Base-by-base conservation (phyloP, 2,888 invertebrate genomes). In the Diaprepes abbreviatus region DNA sequence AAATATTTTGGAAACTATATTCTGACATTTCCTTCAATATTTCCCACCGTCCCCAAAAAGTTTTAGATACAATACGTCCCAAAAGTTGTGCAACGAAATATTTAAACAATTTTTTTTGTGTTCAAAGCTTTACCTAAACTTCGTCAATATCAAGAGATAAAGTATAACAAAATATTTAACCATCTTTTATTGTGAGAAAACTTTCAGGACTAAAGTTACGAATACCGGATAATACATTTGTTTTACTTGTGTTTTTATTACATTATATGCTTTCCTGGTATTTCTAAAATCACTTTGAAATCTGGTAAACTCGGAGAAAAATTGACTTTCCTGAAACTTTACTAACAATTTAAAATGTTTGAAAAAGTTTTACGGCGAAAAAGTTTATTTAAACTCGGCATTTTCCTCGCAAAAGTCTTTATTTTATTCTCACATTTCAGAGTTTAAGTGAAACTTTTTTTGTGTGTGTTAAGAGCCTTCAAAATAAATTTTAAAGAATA, bases 261-360 rank as follows among this genome's bases (percentile, higher is more conserved):
- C n/a, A 0, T 21, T 21, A 43, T n/a, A 19, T 4, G 4, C 43
- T 21, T 43, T n/a, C 17, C 14, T 43, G 10, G 19, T 40, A 19
- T 43, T 21, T 21, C 10, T 19, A 43, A 43, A 43, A 43, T 43
- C 19, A 43, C 43, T 43, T 21, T 21, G 5, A 40, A 43, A 21
- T 43, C 43, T 21, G n/a, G 19, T 7, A 9, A 43, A 43, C 21
- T 21, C 21, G 17, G 1, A 43, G 19, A 43, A 43, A 21, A 43
- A 21, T 43, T n/a, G 43, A 19, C 10, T 43, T 43, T 3, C 19
- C 14, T 43, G n/a, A 43, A 43, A 43, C 43, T 43, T 43, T 21
- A 21, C n/a, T 5, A 14, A 43, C 10, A 43, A 43, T 43, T 43
- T 43, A 40, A 40, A 40, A 40, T 40, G 17, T 43, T 43, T 43